A percentile compares a stretch with the other conserved stretches of the same genome.
Evolutionary conservation across 2,797 vertebrate genomes (phyloP).

Genomic region (Amblyopsis hoosieri): DNA sequence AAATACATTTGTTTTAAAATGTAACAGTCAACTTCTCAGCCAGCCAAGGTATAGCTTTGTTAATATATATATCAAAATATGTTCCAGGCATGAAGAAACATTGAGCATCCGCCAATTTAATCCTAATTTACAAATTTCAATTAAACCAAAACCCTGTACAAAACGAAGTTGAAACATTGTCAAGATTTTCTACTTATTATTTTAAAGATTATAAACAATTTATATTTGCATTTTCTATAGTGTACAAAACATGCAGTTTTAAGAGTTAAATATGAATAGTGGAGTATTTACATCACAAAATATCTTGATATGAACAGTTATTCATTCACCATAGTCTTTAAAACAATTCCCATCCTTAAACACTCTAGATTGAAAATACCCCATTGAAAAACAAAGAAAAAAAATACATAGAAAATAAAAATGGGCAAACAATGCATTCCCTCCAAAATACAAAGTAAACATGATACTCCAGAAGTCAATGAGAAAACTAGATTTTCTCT

Average conservation of each 20-base stretch:
- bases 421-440: slow-evolving; percentile 36
- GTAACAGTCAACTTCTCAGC: slow-evolving; percentile 80
- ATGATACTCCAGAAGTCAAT: slow-evolving; percentile 18
- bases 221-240: slow-evolving; percentile 65
- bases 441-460: slow-evolving; percentile 46
- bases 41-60: slow-evolving; percentile 72
- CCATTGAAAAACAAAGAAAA: not conserved
- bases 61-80: slow-evolving; percentile 74
- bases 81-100: slow-evolving; percentile 66
- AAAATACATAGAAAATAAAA: slow-evolving; percentile 14
- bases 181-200: slow-evolving; percentile 55
- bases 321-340: slow-evolving; percentile 58
- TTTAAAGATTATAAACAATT: slow-evolving; percentile 74
- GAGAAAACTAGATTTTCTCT: slow-evolving; percentile 14
- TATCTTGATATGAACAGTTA: slow-evolving; percentile 59
- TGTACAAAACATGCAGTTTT: slow-evolving; percentile 80
- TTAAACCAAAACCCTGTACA: slow-evolving; percentile 57
- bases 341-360: slow-evolving; percentile 55
- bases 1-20: slow-evolving; percentile 49
- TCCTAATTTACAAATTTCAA: slow-evolving; percentile 55
- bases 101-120: slow-evolving; percentile 57
- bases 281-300: slow-evolving; percentile 74
- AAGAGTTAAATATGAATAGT: slow-evolving; percentile 76
- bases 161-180: slow-evolving; percentile 61
- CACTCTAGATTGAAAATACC: slow-evolving; percentile 30